Evolutionary conservation across 2,797 vertebrate species (phyloP), one percentile per base, ranked within the genome.

Genomic region (Luscinia megarhynchos): DNA sequence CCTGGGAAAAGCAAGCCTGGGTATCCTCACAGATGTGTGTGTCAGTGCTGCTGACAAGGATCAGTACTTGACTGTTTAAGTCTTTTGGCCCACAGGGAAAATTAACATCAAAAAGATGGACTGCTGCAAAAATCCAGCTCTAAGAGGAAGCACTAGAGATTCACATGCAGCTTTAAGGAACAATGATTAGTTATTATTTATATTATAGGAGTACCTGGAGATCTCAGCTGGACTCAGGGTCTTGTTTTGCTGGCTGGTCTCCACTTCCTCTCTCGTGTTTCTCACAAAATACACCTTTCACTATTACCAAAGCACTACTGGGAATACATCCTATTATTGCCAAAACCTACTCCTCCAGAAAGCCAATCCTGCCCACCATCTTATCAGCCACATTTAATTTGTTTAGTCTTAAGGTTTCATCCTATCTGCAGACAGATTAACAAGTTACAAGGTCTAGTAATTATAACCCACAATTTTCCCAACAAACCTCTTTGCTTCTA

Each of bases 351-450:
- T 57, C 29, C 19, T 92, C 15, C 58, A 50, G 51, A 46, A 96
- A 84, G 29, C 17, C 0, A 23, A 40, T 66, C 10, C n/a, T 46
- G 58, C n/a, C 36, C 70, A 67, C 59, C n/a, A 14, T 64, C 50
- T 79, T 69, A 75, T 89, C 63, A 94, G 57, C 15, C 83, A 54
- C 14, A 43, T 69, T 53, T 40, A 45, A 74, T 72, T 81, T 34
- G 7, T 58, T 53, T 57, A 59, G 36, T 70, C 67, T 91, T 86
- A 87, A 91, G 59, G 19, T 86, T 80, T 92, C 66, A 68, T 69
- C 53, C 36, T 64, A 40, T 77, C 64, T 90, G 67, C 63, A 92
- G 66, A 82, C 66, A 74, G 86, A 96, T 92, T 94, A 95, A 69
- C 57, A 93, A 73, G 2, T 80, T 90, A 64, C 74, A 92, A 81